Base-by-base conservation (phyloP, 2,113 vertebrate species). In the Jaculus jaculus region DNA sequence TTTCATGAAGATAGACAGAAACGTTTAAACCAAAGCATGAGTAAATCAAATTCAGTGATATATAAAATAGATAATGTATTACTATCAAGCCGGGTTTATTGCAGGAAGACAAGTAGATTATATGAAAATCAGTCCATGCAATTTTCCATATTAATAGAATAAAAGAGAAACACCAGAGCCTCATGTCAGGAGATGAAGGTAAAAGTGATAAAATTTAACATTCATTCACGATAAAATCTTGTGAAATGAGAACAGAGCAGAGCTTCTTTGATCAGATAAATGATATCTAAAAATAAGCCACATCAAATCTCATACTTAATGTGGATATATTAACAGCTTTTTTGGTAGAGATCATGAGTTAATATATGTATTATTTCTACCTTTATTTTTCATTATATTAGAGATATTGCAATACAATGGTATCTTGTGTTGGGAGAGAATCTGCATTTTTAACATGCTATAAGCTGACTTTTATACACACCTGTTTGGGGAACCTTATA, bases 31-130 rank as follows among this genome's bases (percentile, higher is more conserved):
- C 75, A 91, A 79, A 94, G 89, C 72, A 75, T 92, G 90, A 83
- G 26, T 94, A 92, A 95, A 83, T 96, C 51, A 85, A 84, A 96
- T 73, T 26, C 34, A 65, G 7, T 75, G 69, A 63, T 90, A 72
- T n/a, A 47, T 58, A 69, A 73, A 87, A 81, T 78, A 54, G 26
- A 51, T 39, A 89, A 61, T 68, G 61, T 54, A 79, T 87, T n/a
- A 89, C n/a, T 81, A 68, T 69, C 58, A 79, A 69, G 21, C 68
- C 89, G 81, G 58, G 20, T 83, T 91, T 85, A 79, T 93, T 84
- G 37, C 28, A 93, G 60, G 30, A 93, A 92, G 68, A 15, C 32
- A 71, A 84, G 30, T 79, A 89, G 65, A 79, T 82, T 93, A 47
- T 83, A 63, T 89, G 79, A 74, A 95, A 93, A 91, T 74, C 51